Evolutionary conservation across 2,113 vertebrate species (phyloP).

Genomic region (Synodontis membranacea): DNA sequence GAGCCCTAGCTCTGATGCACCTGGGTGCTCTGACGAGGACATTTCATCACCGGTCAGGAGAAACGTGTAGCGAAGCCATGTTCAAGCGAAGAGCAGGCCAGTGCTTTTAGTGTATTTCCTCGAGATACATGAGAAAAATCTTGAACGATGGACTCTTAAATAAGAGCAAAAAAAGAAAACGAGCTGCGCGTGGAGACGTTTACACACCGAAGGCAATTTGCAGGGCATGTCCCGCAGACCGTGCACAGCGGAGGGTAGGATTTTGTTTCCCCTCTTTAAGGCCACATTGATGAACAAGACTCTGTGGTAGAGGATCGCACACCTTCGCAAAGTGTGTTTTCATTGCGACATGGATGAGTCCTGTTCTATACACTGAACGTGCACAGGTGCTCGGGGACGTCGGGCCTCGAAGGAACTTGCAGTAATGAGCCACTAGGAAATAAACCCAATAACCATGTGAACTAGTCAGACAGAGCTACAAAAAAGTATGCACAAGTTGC

Average conservation of each 20-base stretch:
- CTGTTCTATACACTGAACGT: not conserved
- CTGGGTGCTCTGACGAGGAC: slow-evolving; percentile 23
- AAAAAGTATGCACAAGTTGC: slow-evolving; percentile 29
- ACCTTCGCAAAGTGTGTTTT: not conserved
- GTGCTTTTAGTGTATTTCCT: slow-evolving; percentile 17
- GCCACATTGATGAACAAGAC: slow-evolving; percentile 54
- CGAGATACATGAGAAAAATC: slow-evolving; percentile 1
- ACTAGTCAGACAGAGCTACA: slow-evolving; percentile 14
- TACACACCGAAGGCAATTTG: slow-evolving; percentile 37
- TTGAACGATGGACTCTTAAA: not conserved
- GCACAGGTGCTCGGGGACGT: not conserved
- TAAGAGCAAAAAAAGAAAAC: not conserved
- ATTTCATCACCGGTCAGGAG: slow-evolving; percentile 27
- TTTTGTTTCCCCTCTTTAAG: slow-evolving; percentile 43
- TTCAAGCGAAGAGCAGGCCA: slow-evolving; percentile 18
- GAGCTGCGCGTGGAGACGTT: slow-evolving; percentile 26
- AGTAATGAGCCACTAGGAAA: not conserved
- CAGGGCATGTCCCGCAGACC: slow-evolving; percentile 16
- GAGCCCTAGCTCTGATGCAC: slow-evolving; percentile 8
- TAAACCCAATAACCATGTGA: slow-evolving; percentile 1
- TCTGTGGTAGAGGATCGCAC: slow-evolving; percentile 28
- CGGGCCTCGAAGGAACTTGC: not conserved
- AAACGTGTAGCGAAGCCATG: not conserved
- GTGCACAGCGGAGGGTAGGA: slow-evolving; percentile 18
- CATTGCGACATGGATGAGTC: not conserved